Conservation (phyloP, 2,113 vertebrate genomes). For the Notothenia coriiceps region DNA sequence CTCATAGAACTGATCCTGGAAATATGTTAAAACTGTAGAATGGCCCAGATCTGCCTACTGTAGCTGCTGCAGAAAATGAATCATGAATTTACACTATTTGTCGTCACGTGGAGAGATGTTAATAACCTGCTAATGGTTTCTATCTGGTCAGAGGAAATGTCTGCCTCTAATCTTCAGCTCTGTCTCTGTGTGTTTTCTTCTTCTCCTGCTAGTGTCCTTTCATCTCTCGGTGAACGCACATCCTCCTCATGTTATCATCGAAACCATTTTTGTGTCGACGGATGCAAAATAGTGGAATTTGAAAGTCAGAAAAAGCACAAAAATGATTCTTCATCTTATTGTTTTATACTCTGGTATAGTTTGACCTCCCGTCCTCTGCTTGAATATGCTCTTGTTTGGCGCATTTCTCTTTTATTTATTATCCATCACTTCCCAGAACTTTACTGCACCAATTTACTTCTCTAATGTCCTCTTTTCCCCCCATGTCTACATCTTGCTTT, state of each 20-base stretch:
- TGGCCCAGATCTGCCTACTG: conserved; percentile 35
- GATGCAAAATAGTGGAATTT: conserved; percentile 8
- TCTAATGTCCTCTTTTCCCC: background rate
- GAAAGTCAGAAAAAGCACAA: conserved; percentile 9
- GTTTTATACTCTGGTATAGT: background rate
- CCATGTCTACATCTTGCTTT: background rate
- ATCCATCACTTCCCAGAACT: conserved; percentile 4
- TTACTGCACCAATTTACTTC: background rate
- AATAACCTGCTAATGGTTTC: conserved; percentile 10
- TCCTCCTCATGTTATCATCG: conserved; percentile 1
- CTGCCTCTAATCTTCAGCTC: conserved; percentile 25
- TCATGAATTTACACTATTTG: conserved; percentile 60
- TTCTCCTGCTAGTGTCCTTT: conserved; percentile 16
- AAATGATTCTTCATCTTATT: background rate
- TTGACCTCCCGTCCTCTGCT: background rate
- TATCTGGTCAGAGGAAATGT: conserved; percentile 32
- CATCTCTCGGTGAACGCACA: conserved; percentile 7
- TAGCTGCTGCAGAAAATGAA: conserved; percentile 38
- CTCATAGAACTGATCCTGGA: conserved; percentile 4
- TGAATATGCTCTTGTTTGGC: conserved; percentile 1
- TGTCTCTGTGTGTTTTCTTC: conserved; percentile 20
- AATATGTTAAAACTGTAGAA: conserved; percentile 11
- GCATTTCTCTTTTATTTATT: background rate
- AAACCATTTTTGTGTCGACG: background rate
- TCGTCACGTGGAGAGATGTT: conserved; percentile 21